phyloP scores from a whole-genome alignment of 2,113 vertebrate genomes.

The Recurvirostra avosetta region DNA sequence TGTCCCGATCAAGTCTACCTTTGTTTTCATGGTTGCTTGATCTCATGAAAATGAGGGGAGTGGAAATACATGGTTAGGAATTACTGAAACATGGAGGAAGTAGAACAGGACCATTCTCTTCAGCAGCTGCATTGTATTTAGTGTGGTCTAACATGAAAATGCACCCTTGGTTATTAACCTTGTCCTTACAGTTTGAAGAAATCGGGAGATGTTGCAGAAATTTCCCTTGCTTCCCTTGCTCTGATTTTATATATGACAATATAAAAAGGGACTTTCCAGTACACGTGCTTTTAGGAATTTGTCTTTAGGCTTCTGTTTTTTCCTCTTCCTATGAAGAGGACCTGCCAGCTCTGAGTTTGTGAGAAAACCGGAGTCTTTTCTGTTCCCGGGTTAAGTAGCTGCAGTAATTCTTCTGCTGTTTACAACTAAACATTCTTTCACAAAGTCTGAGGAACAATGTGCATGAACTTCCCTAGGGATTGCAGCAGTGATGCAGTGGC shows the following conservation, averaged over 20 bases:
- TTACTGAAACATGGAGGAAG: background rate
- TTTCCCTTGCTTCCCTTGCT: background rate
- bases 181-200: background rate
- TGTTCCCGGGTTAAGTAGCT: background rate
- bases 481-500: background rate
- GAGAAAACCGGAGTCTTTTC: background rate
- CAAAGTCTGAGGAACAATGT: background rate
- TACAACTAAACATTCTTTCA: background rate
- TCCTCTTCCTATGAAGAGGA: background rate
- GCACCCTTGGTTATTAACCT: background rate
- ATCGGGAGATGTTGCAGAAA: background rate
- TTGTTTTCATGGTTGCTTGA: background rate
- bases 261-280: background rate
- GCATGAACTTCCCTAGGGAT: background rate
- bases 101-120: background rate
- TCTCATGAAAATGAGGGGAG: background rate
- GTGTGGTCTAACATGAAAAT: background rate
- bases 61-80: background rate
- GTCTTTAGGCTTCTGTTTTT: background rate
- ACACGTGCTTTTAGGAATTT: background rate
- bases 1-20: background rate
- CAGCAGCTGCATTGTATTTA: background rate
- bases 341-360: background rate
- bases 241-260: background rate
- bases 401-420: constrained; percentile 20